Conservation (phyloP, 2,797 vertebrate species). For the Hozukius guyotensis region DNA sequence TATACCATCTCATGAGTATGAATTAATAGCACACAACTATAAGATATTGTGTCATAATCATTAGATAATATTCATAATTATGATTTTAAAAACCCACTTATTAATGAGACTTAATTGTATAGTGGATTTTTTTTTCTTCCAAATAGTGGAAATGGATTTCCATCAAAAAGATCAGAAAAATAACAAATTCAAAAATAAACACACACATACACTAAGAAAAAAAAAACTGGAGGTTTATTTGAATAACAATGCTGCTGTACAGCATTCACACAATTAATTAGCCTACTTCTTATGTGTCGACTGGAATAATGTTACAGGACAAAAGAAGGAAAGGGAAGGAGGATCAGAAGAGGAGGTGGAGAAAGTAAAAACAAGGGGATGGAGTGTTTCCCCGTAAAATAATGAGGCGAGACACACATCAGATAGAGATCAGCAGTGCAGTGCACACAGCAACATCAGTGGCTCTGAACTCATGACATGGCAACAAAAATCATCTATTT, state of each 20-base stretch:
- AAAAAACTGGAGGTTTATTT: neutral
- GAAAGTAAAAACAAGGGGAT: conserved; percentile 28
- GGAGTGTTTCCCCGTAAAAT: conserved; percentile 31
- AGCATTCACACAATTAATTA: no score
- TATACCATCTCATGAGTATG: neutral
- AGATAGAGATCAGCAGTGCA: conserved; percentile 32
- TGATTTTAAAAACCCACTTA: neutral
- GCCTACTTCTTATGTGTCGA: neutral
- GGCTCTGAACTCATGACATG: conserved; percentile 62
- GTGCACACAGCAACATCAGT: conserved; percentile 24
- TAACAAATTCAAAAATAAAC: neutral
- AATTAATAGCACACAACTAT: neutral
- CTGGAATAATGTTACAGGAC: neutral
- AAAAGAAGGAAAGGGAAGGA: neutral
- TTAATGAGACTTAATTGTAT: neutral
- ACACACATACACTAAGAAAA: neutral
- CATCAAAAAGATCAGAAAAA: neutral
- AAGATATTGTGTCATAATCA: neutral
- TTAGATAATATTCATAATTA: neutral
- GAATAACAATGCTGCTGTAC: neutral
- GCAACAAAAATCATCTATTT: conserved; percentile 83
- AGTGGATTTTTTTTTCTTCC: neutral
- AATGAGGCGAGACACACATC: conserved; percentile 37
- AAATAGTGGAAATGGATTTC: neutral
- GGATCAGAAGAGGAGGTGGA: conserved; percentile 34